Conservation (phyloP, 2,113 vertebrate genomes). For the Perognathus longimembris region DNA sequence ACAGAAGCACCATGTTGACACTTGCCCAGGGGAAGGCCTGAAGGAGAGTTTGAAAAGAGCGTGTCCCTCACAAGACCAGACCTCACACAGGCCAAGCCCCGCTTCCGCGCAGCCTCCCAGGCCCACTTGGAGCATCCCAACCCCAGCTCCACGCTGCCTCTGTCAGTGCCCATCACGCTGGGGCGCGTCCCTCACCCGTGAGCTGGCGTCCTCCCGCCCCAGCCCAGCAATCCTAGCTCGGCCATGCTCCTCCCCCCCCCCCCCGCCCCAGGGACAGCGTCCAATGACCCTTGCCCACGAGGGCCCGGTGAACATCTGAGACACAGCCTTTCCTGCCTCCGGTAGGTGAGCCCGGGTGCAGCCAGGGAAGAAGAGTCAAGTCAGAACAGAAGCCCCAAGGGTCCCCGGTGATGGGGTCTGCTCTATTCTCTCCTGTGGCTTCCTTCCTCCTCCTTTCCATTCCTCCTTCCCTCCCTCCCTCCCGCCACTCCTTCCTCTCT, state of each 20-base stretch:
- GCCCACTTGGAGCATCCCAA: no score
- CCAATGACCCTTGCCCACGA: background rate
- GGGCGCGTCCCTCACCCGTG: no score
- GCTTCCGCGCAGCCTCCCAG: background rate
- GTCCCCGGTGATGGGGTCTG: fast-evolving
- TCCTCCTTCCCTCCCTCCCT: background rate
- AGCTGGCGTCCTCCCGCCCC: no score
- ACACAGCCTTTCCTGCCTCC: fast-evolving
- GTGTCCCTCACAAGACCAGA: fast-evolving
- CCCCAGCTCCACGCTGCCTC: no score
- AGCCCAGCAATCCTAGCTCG: background rate
- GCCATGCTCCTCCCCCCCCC: no score
- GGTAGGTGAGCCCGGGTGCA: background rate
- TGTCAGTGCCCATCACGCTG: no score
- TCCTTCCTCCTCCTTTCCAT: background rate
- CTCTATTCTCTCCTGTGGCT: background rate
- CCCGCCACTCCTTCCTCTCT: no score
- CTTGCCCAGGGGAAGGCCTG: fast-evolving
- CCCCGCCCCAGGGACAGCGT: background rate
- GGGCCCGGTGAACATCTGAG: background rate
- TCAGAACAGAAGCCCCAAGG: background rate
- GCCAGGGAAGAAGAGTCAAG: background rate
- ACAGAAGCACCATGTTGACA: fast-evolving
- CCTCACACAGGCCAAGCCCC: fast-evolving
- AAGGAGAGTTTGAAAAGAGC: background rate